phyloP scores from a whole-genome alignment of 2,888 invertebrate species.

The Drosophila cracens region DNA sequence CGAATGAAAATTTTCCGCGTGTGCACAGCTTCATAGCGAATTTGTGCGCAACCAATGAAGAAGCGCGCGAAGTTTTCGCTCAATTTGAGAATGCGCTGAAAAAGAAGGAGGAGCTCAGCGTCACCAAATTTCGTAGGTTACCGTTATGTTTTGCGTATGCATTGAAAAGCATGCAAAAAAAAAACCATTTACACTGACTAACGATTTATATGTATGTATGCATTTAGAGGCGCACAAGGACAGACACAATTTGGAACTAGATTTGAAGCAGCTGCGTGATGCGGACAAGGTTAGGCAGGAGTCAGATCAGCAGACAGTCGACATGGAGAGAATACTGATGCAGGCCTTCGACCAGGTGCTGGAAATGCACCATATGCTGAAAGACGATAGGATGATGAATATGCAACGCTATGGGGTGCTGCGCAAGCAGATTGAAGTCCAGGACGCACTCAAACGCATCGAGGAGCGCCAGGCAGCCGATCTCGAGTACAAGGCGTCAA shows the following conservation, averaged over 20 bases:
- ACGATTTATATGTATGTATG: neutral
- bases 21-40: slow-evolving; percentile 1
- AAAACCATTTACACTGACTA: neutral
- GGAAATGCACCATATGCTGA: neutral
- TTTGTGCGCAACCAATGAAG: slow-evolving; percentile 7
- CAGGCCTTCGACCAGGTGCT: neutral
- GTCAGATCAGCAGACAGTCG: neutral
- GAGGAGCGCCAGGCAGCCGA: neutral
- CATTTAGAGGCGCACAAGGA: slow-evolving; percentile 11
- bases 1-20: slow-evolving; percentile 1
- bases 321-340: neutral
- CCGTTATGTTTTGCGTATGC: neutral
- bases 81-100: slow-evolving; percentile 14
- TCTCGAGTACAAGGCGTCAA: neutral
- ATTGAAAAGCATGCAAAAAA: neutral
- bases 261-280: slow-evolving; percentile 20
- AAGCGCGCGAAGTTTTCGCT: neutral
- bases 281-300: neutral
- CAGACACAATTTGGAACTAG: slow-evolving; percentile 5
- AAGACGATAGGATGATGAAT: slow-evolving; percentile 11
- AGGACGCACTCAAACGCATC: slow-evolving; percentile 16
- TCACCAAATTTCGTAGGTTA: slow-evolving; percentile 11
- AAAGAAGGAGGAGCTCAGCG: neutral
- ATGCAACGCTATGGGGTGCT: slow-evolving; percentile 12
- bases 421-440: slow-evolving; percentile 33